Evolutionary conservation across 2,113 vertebrate species (phyloP), one percentile per base, ranked within the genome.

Genomic region (Rallus limicola): DNA sequence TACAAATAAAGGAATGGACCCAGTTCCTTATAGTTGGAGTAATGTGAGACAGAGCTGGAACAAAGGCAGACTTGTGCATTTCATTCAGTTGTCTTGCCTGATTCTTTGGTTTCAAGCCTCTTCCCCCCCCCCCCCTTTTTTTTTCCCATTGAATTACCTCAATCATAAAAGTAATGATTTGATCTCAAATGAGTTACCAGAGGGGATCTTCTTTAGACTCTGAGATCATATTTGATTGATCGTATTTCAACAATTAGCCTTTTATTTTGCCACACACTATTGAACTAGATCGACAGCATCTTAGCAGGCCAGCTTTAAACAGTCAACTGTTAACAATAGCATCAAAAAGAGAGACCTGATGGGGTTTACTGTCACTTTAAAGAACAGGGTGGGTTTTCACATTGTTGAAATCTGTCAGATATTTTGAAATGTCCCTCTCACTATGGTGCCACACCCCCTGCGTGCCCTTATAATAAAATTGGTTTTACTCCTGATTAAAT

Each of bases 371-470:
- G 99, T 99, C 98, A 98, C 98, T 97, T 98, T 98, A 98, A 98
- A 98, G 98, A 98, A 98, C 97, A 92, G 97, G 97, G 97, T 97
- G 97, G 98, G 98, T 99, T 99, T 99, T 99, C 99, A 99, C 99
- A 98, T 99, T 98, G 98, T 98, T 99, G 98, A 99, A 99, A 99
- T 99, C 99, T 99, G 99, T 99, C 99, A 99, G 98, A 99, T 99
- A 99, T 99, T 99, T 99, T 99, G 99, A 99, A 99, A 98, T 98
- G 99, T 99, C 99, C 98, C 98, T 98, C 99, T 98, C 99, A 98
- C 98, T 98, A 99, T 98, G 99, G 98, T 97, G 98, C 98, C 98
- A 98, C 99, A 99, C 99, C 99, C 99, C 99, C 99, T 99, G 98
- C 97, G 98, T 98, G 98, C 97, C 98, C 98, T 99, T 98, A 99